Percentiles rank a stretch among this genome's conserved stretches.
Evolutionary conservation across 1,140 invertebrate genomes (phyloP).

Genomic region (Neodiprion virginianus): DNA sequence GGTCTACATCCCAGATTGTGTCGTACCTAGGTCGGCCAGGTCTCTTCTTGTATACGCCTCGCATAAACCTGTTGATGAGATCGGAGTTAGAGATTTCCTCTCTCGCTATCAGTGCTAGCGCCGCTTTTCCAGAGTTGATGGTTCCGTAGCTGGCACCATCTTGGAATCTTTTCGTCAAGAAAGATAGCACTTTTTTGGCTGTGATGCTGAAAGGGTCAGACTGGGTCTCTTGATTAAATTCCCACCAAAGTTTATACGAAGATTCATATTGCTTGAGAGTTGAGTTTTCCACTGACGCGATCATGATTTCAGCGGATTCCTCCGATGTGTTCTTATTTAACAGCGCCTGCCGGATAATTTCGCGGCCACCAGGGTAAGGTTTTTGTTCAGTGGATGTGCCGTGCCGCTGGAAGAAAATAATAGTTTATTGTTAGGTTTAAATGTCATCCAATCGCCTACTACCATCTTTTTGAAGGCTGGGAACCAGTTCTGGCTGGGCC

Average conservation of each 20-base stretch:
- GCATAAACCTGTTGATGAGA: conserved; percentile 18
- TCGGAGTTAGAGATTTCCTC: not conserved
- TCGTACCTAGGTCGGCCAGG: conserved; percentile 17
- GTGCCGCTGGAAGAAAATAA: conserved; percentile 20
- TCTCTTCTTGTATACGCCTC: conserved; percentile 16
- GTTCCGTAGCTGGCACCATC: conserved; percentile 19
- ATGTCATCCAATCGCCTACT: conserved; percentile 9
- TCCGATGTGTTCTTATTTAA: conserved; percentile 12
- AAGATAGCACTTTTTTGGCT: conserved; percentile 1
- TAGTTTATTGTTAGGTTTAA: conserved; percentile 9
- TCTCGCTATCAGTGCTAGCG: conserved; percentile 14
- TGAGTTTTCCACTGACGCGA: conserved; percentile 13
- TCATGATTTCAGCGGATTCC: conserved; percentile 18
- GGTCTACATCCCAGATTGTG: conserved; percentile 17
- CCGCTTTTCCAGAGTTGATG: conserved; percentile 20
- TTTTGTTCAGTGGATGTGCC: conserved; percentile 12
- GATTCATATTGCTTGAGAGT: conserved; percentile 22
- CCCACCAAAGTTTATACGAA: conserved; percentile 19
- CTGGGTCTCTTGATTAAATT: conserved; percentile 7
- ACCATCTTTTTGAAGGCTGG: not conserved
- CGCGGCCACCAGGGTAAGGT: conserved; percentile 19
- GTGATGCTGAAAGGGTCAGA: not conserved
- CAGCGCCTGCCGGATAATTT: conserved; percentile 18
- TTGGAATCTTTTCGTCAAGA: conserved; percentile 22
- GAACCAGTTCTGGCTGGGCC: conserved; percentile 20